Conservation (phyloP, 2,888 invertebrate genomes). For the Drosophila meridiana region DNA sequence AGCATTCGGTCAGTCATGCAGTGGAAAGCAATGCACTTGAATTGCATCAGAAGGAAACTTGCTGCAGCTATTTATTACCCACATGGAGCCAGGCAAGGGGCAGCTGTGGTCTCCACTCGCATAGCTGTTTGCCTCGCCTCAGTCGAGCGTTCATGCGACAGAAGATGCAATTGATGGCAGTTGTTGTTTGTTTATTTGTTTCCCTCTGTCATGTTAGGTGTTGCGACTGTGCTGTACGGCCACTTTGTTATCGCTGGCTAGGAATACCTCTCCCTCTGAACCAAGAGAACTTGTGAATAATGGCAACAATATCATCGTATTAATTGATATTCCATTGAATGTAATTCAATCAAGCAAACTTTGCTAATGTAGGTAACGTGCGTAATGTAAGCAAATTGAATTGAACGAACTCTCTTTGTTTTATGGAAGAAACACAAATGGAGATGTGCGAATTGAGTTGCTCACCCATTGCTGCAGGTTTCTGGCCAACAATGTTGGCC, state of each 20-base stretch:
- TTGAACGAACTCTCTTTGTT: background rate
- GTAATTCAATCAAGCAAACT: background rate
- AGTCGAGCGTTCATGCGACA: conserved; percentile 66
- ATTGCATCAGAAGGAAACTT: conserved; percentile 42
- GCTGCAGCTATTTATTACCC: conserved; percentile 59
- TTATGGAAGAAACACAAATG: background rate
- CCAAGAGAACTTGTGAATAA: background rate
- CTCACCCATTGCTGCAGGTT: conserved; percentile 11
- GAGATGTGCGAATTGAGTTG: background rate
- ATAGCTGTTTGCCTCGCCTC: conserved; percentile 46
- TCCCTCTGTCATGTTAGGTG: conserved; percentile 24
- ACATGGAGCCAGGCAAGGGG: conserved; percentile 11
- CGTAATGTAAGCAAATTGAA: background rate
- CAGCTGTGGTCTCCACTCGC: conserved; percentile 13
- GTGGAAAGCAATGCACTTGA: conserved; percentile 55
- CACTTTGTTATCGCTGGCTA: too few species aligned
- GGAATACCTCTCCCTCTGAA: background rate
- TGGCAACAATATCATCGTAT: background rate
- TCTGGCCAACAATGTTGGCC: conserved; percentile 49
- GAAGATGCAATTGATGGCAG: conserved; percentile 73
- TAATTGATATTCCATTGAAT: background rate
- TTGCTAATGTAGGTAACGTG: background rate
- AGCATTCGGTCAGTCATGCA: conserved; percentile 55
- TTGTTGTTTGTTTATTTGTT: conserved; percentile 56
- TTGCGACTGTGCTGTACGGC: background rate